Evolutionary conservation across 2,888 invertebrate genomes (phyloP), one percentile per base, ranked within the genome.

Genomic region (Epinotia bilunana): DNA sequence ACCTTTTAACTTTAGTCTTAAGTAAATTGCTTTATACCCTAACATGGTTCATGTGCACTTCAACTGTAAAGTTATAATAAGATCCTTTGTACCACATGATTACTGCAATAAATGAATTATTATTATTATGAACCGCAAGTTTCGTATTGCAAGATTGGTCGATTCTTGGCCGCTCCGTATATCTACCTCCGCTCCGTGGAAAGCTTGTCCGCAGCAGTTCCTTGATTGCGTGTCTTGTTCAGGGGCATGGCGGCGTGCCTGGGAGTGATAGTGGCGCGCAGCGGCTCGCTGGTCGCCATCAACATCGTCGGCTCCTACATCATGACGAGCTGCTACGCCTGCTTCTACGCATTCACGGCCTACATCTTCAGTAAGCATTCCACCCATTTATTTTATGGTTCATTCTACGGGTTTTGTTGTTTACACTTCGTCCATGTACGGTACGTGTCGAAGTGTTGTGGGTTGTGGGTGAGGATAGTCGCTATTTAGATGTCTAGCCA

Each of bases 161-260:
- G 12, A 49, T 49, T 16, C 16, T 49, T 16, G 16, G 16, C 16
- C 16, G 4, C 13, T 13, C 13, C 46, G 46, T 12, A 46, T 46
- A 11, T 12, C 46, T 12, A 0, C 46, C 46, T 46, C 46, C 12
- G 20, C 20, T 20, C 20, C 1, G 12, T 12, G n/a, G n/a, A n/a
- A 57, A 57, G 11, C 33, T 33, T 33, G 33, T 33, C 33, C 33
- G 7, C 33, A 33, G 33, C 33, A 39, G 39, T 39, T 39, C 39
- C 39, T 39, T 28, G n/a, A 18, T 39, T 33, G 18, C 3, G 16
- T 64, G 1, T 16, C 28, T 57, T 55, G 73, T 57, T 0, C 79
- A 89, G 88, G 0, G 88, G 88, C 12, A 89, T 86, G 86, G 85
- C 85, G 12, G 82, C 88, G 0, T 88, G 87, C 60, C 78, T 88